These are phyloP conservation scores for Amiota communis DNA, from an alignment of 2,888 invertebrate genomes.

Conservation along the genomic window DNA sequence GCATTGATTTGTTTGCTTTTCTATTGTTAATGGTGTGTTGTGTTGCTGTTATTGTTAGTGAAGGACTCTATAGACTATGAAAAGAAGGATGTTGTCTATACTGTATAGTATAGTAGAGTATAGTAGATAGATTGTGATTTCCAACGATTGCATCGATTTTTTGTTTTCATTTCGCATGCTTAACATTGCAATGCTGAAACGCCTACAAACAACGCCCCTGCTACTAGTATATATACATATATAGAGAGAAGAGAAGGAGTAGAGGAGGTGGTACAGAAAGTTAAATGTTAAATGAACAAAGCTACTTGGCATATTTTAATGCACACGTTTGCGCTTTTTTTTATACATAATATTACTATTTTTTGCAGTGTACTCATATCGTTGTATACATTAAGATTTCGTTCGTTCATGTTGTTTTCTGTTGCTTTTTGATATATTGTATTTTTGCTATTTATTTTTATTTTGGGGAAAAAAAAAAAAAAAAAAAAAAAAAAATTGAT, in stretches of 20 bases:
- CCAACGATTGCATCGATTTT: conserved; percentile 20
- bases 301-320: conserved; percentile 13
- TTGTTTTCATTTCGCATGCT: neutral
- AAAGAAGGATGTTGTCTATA: neutral
- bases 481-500: too few species aligned
- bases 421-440: neutral
- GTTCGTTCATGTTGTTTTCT: neutral
- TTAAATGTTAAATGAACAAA: neutral
- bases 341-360: neutral
- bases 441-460: neutral
- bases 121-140: neutral
- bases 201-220: neutral
- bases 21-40: neutral
- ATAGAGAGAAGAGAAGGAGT: too few species aligned
- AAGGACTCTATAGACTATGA: neutral
- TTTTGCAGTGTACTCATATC: too few species aligned
- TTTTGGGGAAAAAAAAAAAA: too few species aligned
- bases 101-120: too few species aligned
- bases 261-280: too few species aligned
- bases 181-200: neutral
- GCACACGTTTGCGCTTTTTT: conserved; percentile 3
- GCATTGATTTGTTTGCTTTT: neutral
- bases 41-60: neutral
- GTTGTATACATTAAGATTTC: neutral
- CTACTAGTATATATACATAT: too few species aligned